Conservation (phyloP, 2,888 invertebrate genomes). For the Mechanitis mazaeus region DNA sequence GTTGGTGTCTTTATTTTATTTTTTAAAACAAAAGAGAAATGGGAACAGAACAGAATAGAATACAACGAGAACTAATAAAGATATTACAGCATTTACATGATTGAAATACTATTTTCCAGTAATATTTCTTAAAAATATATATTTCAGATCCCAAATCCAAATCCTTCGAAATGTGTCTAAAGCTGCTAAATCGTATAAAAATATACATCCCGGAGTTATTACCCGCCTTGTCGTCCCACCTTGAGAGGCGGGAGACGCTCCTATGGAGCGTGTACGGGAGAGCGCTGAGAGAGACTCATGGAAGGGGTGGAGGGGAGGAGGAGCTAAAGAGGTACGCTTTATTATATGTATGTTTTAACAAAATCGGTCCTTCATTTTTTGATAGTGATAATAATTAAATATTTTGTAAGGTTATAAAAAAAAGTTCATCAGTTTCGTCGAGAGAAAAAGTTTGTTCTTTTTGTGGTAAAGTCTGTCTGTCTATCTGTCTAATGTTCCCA, state of each 20-base stretch:
- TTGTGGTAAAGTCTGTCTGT: too few relatives aligned
- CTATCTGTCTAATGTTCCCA: too few relatives aligned
- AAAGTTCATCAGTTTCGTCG: too few relatives aligned
- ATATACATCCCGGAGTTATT: slow-evolving; percentile 34
- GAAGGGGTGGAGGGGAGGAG: slow-evolving; percentile 6
- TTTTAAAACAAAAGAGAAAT: background rate
- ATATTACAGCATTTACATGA: too few relatives aligned
- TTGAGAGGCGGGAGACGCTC: slow-evolving; percentile 7
- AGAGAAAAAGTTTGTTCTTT: too few relatives aligned
- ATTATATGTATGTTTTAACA: background rate
- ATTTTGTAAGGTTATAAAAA: too few relatives aligned
- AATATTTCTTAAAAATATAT: background rate
- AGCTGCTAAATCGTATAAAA: slow-evolving; percentile 34
- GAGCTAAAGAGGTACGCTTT: slow-evolving; percentile 26
- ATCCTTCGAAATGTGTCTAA: slow-evolving; percentile 25
- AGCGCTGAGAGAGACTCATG: slow-evolving; percentile 32
- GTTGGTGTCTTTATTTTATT: too few relatives aligned
- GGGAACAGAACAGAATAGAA: too few relatives aligned
- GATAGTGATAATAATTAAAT: too few relatives aligned
- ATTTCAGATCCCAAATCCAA: slow-evolving; percentile 28
- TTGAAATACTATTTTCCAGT: too few relatives aligned
- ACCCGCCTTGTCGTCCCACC: slow-evolving; percentile 18
- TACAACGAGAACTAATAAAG: too few relatives aligned
- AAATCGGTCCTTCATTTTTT: background rate
- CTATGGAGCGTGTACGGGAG: slow-evolving; percentile 42